Base-by-base conservation (phyloP, 2,888 invertebrate species). In the Lochmaea capreae region DNA sequence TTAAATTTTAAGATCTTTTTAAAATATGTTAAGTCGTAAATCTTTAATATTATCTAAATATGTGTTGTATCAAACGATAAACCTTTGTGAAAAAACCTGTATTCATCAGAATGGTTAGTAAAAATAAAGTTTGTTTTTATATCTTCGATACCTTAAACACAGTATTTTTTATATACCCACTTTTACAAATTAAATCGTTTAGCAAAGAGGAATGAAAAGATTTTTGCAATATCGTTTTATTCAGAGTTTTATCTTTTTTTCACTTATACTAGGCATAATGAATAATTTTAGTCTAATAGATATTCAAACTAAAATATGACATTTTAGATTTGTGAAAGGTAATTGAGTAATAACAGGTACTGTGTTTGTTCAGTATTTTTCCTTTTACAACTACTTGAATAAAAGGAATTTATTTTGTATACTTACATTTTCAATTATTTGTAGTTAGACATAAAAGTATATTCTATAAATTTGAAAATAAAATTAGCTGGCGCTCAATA, bases 21-120 rank as follows among this genome's bases (percentile, higher is more conserved):
- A 26, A 72, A 81, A 74, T 76, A 83, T 84, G 83, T 81, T 83
- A 74, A 78, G 78, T 26, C 78, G 82, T 54, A 80, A 80, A 68
- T 81, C 77, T 74, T 71, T 81, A 72, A 65, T 59, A 70, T 74
- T 83, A 69, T 79, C 78, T 70, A 84, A 79, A 77, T 77, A 79
- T 76, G 73, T 81, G 43, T 82, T 79, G 74, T 79, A 79, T 59
- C 80, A 79, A 58, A 76, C 79, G 49, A 76, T 78, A 61, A 74
- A 71, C 49, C 61, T 68, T 33, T 76, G 58, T 54, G 70, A 76
- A 59, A 79, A 77, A 54, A 74, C 46, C 12, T 72, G 43, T 59
- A 65, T 71, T 54, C 57, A 63, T 59, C 67, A 77, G 76, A 65
- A 72, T 52, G 75, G 71, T 75, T 12, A 42, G 69, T 73, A 39